phyloP scores from a whole-genome alignment of 2,113 vertebrate genomes.

The Esox niger region DNA sequence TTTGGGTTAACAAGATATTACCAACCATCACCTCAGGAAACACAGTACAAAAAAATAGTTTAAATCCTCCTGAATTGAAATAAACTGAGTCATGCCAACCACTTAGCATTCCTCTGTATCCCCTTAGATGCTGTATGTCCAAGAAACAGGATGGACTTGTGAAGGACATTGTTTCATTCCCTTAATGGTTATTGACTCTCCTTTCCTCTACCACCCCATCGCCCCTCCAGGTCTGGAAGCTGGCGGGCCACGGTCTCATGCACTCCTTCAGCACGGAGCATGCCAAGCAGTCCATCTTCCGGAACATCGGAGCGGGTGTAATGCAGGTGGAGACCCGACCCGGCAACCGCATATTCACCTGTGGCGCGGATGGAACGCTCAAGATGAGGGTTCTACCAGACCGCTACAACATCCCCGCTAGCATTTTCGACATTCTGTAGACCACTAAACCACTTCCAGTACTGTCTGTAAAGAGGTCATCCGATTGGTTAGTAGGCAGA shows the following conservation, averaged over 20 bases:
- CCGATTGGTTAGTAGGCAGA: too few species aligned
- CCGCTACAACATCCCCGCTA: constrained; percentile 85
- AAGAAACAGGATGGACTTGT: background rate
- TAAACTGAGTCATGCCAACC: too few species aligned
- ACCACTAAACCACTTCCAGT: background rate
- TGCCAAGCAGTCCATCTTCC: constrained; percentile 97
- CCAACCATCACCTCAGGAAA: too few species aligned
- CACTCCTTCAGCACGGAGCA: constrained; percentile 95
- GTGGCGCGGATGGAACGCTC: constrained; percentile 94
- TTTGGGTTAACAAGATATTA: too few species aligned
- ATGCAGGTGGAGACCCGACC: constrained; percentile 90
- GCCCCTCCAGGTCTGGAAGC: constrained; percentile 86
- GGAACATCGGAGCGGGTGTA: constrained; percentile 94
- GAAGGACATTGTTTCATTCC: background rate
- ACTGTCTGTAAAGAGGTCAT: too few species aligned
- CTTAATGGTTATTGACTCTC: background rate
- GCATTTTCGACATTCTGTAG: constrained; percentile 88
- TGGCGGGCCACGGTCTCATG: constrained; percentile 88
- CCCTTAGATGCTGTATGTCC: too few species aligned
- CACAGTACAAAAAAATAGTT: background rate
- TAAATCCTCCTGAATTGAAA: too few species aligned
- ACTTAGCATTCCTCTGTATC: too few species aligned
- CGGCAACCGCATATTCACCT: constrained; percentile 92
- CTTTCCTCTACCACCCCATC: background rate
- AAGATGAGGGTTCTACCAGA: constrained; percentile 94